Evolutionary conservation across 2,888 invertebrate genomes (phyloP).

Genomic region (Amphipoea oculea): DNA sequence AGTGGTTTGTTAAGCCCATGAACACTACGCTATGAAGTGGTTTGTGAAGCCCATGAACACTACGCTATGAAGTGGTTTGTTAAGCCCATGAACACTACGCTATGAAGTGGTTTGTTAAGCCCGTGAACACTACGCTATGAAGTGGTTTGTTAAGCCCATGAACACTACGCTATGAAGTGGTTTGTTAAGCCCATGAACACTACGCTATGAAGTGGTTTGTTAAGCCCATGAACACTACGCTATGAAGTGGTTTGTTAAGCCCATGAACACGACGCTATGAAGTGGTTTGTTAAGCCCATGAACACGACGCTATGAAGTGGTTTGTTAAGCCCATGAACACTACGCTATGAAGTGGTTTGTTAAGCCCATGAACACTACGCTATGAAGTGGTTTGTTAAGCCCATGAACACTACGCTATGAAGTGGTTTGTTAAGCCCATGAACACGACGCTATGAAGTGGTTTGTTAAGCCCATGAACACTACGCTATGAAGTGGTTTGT

Average conservation of each 20-base stretch:
- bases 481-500: no score
- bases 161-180: no score
- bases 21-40: no score
- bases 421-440: neutral
- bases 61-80: no score
- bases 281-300: neutral
- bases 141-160: neutral
- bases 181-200: neutral
- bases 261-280: no score
- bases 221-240: neutral
- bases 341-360: no score
- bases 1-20: no score
- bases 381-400: neutral
- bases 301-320: no score
- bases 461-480: neutral
- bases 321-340: neutral
- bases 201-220: no score
- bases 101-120: neutral
- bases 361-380: neutral
- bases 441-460: no score
- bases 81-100: neutral
- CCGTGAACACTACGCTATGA: no score
- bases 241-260: neutral
- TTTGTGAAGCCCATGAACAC: neutral
- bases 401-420: no score